Conservation (phyloP, 2,797 vertebrate species). For the Octomys mimax region DNA sequence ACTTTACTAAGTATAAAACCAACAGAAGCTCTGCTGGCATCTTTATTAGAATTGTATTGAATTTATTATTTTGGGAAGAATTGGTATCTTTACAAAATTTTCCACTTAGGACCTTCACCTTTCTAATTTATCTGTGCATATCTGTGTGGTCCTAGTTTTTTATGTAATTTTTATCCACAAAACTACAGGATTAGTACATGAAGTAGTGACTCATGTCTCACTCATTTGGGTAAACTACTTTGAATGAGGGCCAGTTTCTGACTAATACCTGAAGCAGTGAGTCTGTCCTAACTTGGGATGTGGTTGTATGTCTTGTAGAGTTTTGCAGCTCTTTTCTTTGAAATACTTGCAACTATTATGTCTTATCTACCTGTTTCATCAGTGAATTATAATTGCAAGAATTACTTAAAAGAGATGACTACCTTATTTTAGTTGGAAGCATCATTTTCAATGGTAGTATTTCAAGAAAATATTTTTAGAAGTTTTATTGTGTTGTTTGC, state of each 20-base stretch:
- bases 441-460: conserved; percentile 48
- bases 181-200: background rate
- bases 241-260: conserved; percentile 29
- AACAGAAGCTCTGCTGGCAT: background rate
- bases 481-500: background rate
- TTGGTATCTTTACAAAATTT: conserved; percentile 43
- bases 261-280: background rate
- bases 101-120: background rate
- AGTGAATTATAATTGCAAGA: conserved; percentile 17
- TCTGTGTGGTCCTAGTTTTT: background rate
- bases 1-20: background rate
- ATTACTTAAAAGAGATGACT: conserved; percentile 48
- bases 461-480: conserved; percentile 45
- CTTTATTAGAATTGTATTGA: conserved; percentile 43
- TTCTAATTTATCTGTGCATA: background rate
- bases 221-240: background rate
- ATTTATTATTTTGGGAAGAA: conserved; percentile 57
- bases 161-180: background rate
- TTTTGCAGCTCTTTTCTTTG: background rate
- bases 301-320: background rate
- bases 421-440: conserved; percentile 25
- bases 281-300: background rate
- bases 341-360: background rate
- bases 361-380: background rate
- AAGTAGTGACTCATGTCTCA: background rate